Percentiles rank a stretch among this genome's conserved stretches.
Conservation (phyloP, 1,140 invertebrate species). For the Ceratitis capitata region DNA sequence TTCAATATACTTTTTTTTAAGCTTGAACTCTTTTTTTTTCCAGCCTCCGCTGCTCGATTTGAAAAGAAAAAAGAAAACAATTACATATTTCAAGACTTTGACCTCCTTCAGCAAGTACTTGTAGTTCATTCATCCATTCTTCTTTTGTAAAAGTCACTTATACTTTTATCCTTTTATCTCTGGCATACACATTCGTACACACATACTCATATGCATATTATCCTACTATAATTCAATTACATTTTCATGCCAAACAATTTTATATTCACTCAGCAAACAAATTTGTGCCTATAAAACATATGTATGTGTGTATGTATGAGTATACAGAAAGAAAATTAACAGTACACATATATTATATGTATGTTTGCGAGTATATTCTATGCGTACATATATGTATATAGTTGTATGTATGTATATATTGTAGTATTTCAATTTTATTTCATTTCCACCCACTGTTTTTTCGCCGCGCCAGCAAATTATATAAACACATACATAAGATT, state of each 20-base stretch:
- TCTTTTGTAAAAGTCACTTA: not conserved
- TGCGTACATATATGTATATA: not conserved
- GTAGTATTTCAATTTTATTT: not conserved
- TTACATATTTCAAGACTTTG: no score
- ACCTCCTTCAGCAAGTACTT: not conserved
- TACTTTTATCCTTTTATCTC: not conserved
- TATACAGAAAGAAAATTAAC: no score
- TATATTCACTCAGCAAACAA: not conserved
- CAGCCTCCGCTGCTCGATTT: no score
- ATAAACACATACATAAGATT: not conserved
- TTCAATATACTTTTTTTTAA: no score
- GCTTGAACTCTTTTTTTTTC: no score
- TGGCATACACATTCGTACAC: no score
- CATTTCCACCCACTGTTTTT: not conserved
- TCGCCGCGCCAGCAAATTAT: not conserved
- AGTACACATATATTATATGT: no score
- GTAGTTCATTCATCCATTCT: not conserved
- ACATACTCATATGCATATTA: not conserved
- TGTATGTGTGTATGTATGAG: not conserved
- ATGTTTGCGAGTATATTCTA: no score
- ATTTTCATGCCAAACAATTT: slow-evolving; percentile 21
- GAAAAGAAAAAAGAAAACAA: no score
- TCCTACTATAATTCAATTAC: slow-evolving; percentile 9
- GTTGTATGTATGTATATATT: not conserved
- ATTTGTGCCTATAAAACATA: not conserved